Base-by-base conservation (phyloP, 1,140 invertebrate genomes). In the Drosophila novamexicana region DNA sequence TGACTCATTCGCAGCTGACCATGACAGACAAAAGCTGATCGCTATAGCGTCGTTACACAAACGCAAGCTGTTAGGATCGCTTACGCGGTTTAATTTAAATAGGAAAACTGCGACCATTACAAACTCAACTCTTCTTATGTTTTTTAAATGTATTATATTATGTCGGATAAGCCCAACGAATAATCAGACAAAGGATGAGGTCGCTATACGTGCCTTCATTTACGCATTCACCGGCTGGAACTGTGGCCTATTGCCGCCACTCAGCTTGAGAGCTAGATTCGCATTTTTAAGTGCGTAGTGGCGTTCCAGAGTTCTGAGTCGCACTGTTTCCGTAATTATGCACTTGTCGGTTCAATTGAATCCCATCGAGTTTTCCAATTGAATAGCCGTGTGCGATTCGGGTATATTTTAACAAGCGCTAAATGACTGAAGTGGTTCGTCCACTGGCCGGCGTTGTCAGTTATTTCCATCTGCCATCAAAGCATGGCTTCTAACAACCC, bases 381-480 rank as follows among this genome's bases (percentile, higher is more conserved):
- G 70, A 82, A 86, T 76, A 56, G 79, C 61, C 61, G 29, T 58
- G 57, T 58, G 70, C 29, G 52, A 45, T 22, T 56, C 7, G 63
- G 36, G 52, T 67, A 68, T 69, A 77, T 74, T 75, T 77, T 69
- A 75, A 77, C 75, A 59, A 75, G 71, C 36, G 53, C 63, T 78
- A 86, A 85, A 85, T 75, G 82, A 85, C 79, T 85, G 81, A 79
- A 85, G 82, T 85, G 82, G 29, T 82, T 59, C 59, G 82, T 85
- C 81, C 82, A 78, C 70, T 71, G 79, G 70, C 81, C 69, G 32
- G 45, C 49, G 53, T 34, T 58, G 69, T 67, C 45, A 29, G 32
- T 54, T 56, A 29, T 52, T 39, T 59, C 47, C 49, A 67, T 66
- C 63, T 53, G 22, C 56, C 16, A 16, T 37, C 47, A 63, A 49